A percentile compares a stretch with the other conserved stretches of the same genome.
Conservation (phyloP, 1,140 invertebrate species). For the Brachionus sp. region DNA sequence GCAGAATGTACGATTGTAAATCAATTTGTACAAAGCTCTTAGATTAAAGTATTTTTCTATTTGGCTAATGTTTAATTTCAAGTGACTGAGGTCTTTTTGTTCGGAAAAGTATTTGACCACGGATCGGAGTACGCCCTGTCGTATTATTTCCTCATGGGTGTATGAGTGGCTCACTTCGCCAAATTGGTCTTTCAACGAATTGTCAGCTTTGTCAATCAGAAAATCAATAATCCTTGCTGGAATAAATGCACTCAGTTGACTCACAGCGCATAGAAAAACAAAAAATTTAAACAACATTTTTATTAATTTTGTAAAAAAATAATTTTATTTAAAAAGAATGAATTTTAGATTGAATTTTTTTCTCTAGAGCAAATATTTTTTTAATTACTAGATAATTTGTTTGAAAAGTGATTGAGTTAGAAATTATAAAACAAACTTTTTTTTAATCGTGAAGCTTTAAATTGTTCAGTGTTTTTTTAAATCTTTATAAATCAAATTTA, state of each 20-base stretch:
- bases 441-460: too few species aligned
- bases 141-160: slow-evolving; percentile 3
- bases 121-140: slow-evolving; percentile 2
- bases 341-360: too few species aligned
- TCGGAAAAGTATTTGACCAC: slow-evolving; percentile 2
- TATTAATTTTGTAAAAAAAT: too few species aligned
- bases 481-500: too few species aligned
- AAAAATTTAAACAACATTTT: too few species aligned
- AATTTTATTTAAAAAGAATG: too few species aligned
- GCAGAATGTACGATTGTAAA: not conserved
- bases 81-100: not conserved
- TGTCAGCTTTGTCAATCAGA: not conserved
- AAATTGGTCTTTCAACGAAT: not conserved
- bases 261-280: not conserved
- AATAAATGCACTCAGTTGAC: not conserved
- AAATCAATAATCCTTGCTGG: not conserved
- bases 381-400: too few species aligned
- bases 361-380: too few species aligned
- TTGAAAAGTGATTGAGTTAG: too few species aligned
- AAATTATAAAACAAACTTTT: too few species aligned
- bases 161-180: not conserved
- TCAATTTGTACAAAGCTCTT: not conserved
- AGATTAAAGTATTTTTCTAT: not conserved
- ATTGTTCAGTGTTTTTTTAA: too few species aligned
- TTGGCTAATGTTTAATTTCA: not conserved